Evolutionary conservation across 2,113 vertebrate genomes (phyloP).

Genomic region (Spermophilus dauricus): DNA sequence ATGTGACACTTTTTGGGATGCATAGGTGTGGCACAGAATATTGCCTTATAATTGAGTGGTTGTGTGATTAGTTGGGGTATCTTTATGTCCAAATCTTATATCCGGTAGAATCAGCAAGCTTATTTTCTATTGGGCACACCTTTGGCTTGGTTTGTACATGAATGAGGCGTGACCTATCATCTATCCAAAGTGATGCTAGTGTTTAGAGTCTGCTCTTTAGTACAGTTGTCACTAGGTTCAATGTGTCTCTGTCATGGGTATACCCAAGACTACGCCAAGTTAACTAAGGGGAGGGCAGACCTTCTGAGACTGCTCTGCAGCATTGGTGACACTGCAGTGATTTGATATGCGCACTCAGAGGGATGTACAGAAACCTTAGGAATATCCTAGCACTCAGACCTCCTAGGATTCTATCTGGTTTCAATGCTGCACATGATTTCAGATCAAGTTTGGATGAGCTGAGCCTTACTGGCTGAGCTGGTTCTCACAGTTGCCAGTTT

Average conservation of each 20-base stretch:
- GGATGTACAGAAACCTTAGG: not conserved
- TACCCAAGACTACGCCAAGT: not conserved
- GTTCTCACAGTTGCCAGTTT: not conserved
- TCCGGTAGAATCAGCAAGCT: not conserved
- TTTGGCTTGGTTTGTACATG: conserved; percentile 7
- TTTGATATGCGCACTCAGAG: not conserved
- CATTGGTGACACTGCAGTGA: not conserved
- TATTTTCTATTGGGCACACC: not conserved
- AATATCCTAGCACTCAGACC: not conserved
- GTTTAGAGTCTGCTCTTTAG: not conserved
- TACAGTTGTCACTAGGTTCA: not conserved
- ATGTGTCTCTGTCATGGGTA: not conserved
- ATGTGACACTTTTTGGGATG: not conserved
- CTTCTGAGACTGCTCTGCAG: not conserved
- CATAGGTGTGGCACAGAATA: not conserved
- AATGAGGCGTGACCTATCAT: not conserved
- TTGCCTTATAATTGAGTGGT: not conserved
- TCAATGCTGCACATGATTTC: not conserved
- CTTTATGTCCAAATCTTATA: not conserved
- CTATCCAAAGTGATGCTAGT: not conserved
- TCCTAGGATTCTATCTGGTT: not conserved
- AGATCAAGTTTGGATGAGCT: not conserved
- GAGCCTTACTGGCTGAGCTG: not conserved
- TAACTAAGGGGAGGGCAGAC: not conserved
- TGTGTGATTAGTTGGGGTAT: not conserved